Base-by-base conservation (phyloP, 2,797 vertebrate genomes). In the Thripadectes ignobilis region DNA sequence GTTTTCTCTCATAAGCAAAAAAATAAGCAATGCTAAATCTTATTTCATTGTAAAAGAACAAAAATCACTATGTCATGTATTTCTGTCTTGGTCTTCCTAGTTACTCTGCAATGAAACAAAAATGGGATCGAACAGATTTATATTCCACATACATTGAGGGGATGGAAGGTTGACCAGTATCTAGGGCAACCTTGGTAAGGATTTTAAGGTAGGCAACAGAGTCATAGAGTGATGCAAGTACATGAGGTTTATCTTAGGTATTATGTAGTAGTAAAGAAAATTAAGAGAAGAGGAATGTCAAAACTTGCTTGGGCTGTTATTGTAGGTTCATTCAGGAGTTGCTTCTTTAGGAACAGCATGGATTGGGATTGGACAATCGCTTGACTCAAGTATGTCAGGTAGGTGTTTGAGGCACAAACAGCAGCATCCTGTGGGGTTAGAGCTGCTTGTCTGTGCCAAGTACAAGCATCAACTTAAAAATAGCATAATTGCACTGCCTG, bases 11-110 rank as follows among this genome's bases (percentile, higher is more conserved):
- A 11, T 32, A 52, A 81, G 43, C 4, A 41, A 63, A 73, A 38
- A 52, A 14, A 1, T 18, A 45, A 36, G 1, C 9, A 29, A 19
- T 39, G 21, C 46, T 77, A 4, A 6, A 7, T 46, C 36, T 36
- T 20, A 5, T 7, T 81, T 86, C 2, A 14, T 1, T 55, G 29
- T 14, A 20, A 85, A 51, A 41, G 49, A 30, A 14, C 0, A 0
- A 14, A 39, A 46, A 29, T 12, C 0, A 4, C 10, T 4, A 36
- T 36, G 10, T 18, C 5, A 0, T 34, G 10, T 4, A 8, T 54
- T 6, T 45, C 6, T 32, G 4, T 39, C 6, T 38, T 7, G 8
- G 15, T 66, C 12, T 51, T 69, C 5, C 36, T 18, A 9, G 16
- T 57, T 71, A 38, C 7, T 61, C 38, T 34, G 10, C 30, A 38